Evolutionary conservation across 1,140 invertebrate genomes (phyloP), one percentile per base, ranked within the genome.

Genomic region (Cataglyphis hispanica): DNA sequence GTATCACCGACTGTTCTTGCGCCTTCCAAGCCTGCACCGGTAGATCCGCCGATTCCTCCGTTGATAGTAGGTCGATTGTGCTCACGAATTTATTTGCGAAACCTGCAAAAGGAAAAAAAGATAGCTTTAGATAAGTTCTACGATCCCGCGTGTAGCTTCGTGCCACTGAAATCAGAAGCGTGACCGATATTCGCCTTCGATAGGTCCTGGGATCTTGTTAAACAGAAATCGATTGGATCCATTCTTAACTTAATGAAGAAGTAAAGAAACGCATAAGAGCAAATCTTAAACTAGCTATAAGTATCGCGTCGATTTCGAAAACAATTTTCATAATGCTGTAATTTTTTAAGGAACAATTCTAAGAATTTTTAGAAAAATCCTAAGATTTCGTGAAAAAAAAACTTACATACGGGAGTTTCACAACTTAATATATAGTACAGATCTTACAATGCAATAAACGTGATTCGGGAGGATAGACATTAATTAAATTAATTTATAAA

Each of bases 11-110:
- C 67, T 90, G 78, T 11, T 89, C 78, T 16, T 89, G 87, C 31
- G 86, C 81, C 37, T 91, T 92, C 91, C 91, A 92, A 13, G 90
- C 91, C 34, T 93, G 93, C 22, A 93, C 78, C 10, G 93, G 92
- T 76, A 92, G 89, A 91, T 91, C 91, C 3, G 78, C 90, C 27
- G 70, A 87, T 81, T 93, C 93, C 37, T 89, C 85, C 37, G 27
- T 75, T 5, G 46, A 50, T 10, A 6, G 13, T 66, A 61, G 58
- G 0, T 43, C 11, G 37, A 83, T 34, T 34, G 43, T 69, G 2
- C 31, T 27, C 78, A 16, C 6, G 2, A 31, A 11, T 10, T 27
- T 22, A 40, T 63, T 64, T 69, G 27, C 8, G 43, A 19, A 56
- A 91, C 93, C 94, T 93, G 90, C 87, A 94, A 92, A 87, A 37